These are phyloP conservation scores for Heliopora coerulea DNA, from an alignment of 92 coral and sea anemone genomes.

Conservation along the genomic window DNA sequence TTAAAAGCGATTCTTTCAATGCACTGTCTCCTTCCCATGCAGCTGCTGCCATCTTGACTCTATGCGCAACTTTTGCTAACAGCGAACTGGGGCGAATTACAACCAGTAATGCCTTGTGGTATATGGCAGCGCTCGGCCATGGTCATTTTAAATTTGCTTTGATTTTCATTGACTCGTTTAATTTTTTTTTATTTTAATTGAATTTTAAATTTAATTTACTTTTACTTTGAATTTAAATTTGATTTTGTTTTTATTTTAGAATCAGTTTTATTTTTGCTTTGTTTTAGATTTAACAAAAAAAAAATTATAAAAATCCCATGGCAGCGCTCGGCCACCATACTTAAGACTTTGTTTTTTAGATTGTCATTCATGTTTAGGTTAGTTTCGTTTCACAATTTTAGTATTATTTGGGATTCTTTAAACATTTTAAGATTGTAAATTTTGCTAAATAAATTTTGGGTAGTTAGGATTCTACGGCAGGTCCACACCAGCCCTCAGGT, in stretches of 20 bases:
- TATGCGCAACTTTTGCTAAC: too few species aligned
- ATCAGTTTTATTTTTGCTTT: background rate
- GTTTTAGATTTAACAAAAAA: background rate
- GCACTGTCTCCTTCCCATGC: constrained; percentile 18
- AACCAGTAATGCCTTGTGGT: background rate
- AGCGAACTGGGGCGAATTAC: background rate
- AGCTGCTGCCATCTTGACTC: background rate
- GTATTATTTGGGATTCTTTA: too few species aligned
- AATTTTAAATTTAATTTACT: background rate
- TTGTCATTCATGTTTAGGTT: too few species aligned
- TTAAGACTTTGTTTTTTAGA: too few species aligned
- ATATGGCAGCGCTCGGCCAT: constrained; percentile 44
- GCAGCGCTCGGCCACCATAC: constrained; percentile 24
- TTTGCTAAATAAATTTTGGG: too few species aligned
- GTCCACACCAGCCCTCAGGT: too few species aligned
- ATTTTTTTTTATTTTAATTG: constrained; percentile 15
- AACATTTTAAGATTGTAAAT: too few species aligned
- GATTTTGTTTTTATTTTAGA: background rate
- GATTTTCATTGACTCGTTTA: constrained; percentile 15
- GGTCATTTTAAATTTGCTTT: constrained; percentile 30
- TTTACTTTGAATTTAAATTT: background rate
- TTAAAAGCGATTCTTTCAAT: constrained; percentile 13
- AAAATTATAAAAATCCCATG: background rate
- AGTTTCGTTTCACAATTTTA: too few species aligned
- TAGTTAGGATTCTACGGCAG: too few species aligned